Evolutionary conservation across 2,797 vertebrate genomes (phyloP).

Genomic region (Tokudaia tokunoshimensis): DNA sequence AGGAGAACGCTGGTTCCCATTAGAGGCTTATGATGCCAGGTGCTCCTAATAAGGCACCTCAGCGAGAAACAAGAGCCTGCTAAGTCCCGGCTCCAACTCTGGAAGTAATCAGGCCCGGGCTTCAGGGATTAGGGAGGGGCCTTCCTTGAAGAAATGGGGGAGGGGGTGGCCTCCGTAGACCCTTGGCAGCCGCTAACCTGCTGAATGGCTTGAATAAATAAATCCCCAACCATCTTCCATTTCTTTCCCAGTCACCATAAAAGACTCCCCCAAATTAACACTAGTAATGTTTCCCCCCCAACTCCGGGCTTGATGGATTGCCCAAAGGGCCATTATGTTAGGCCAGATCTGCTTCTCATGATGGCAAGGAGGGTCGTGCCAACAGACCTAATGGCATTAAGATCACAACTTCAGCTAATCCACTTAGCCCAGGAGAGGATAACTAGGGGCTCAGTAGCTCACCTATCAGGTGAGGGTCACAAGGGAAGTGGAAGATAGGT

Average conservation of each 20-base stretch:
- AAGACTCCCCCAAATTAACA: slow-evolving; percentile 83
- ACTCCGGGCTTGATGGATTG: slow-evolving; percentile 82
- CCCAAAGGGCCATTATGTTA: slow-evolving; percentile 81
- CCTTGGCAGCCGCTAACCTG: slow-evolving; percentile 66
- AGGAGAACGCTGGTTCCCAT: slow-evolving; percentile 91
- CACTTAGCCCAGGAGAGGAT: slow-evolving; percentile 66
- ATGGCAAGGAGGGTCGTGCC: slow-evolving; percentile 78
- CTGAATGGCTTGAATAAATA: slow-evolving; percentile 78
- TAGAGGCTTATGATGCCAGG: slow-evolving; percentile 92
- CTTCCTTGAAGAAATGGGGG: slow-evolving; percentile 5
- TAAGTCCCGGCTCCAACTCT: slow-evolving; percentile 88
- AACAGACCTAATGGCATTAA: slow-evolving; percentile 82
- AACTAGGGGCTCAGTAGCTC: slow-evolving; percentile 10
- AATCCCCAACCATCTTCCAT: slow-evolving; percentile 67
- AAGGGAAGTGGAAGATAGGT: not conserved
- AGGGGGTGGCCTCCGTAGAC: not conserved
- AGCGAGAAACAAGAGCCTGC: slow-evolving; percentile 89
- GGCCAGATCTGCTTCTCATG: slow-evolving; percentile 87
- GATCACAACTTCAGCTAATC: slow-evolving; percentile 74
- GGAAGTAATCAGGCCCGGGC: slow-evolving; percentile 91
- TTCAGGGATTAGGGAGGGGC: slow-evolving; percentile 61
- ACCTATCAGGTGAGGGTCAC: slow-evolving; percentile 49
- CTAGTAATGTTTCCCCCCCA: slow-evolving; percentile 78
- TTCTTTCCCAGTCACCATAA: slow-evolving; percentile 74
- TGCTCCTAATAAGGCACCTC: slow-evolving; percentile 93